Base-by-base conservation (phyloP, 2,797 vertebrate genomes). In the Rhynchotus rufescens region DNA sequence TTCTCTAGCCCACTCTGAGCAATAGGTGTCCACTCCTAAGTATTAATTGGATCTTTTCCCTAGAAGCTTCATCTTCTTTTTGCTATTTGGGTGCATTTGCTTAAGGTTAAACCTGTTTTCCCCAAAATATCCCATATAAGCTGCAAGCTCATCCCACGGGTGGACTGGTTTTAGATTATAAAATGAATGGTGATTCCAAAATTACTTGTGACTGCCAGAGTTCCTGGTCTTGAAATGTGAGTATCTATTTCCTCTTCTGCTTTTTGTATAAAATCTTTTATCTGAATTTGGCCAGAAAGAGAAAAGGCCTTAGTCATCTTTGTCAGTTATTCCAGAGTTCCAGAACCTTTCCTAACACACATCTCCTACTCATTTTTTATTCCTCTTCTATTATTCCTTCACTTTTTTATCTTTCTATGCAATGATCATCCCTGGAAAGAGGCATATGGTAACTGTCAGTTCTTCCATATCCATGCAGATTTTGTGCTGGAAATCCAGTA, bases 1-100 rank as follows among this genome's bases (percentile, higher is more conserved):
- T 15, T 6, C 42, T 72, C 42, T 68, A 1, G 1, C 54, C 69
- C 2, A 1, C 76, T 60, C 52, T 1, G 4, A 19, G n/a, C 1
- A 1, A n/a, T 26, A 17, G n/a, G 12, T 68, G 44, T 36, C 25
- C 7, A 2, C 34, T 68, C 32, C 10, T 0, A 5, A 75, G 36
- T 49, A 21, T 76, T 66, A 14, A n/a, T 80, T 66, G 25, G 49
- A 65, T 36, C 16, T 23, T 61, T 28, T 54, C 59, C 47, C 26
- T 28, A 40, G 25, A 45, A 52, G 21, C 40, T 52, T 38, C 11
- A 5, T 7, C n/a, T 52, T 12, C 45, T 44, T 22, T 40, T 10
- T 14, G 22, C 38, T 80, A 30, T 75, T 79, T 4, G 12, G 9
- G 34, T 54, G 49, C 10, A 4, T 81, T 68, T 73, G 38, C 34